Base-by-base conservation (phyloP, 2,113 vertebrate species). In the Pampusana beccarii region DNA sequence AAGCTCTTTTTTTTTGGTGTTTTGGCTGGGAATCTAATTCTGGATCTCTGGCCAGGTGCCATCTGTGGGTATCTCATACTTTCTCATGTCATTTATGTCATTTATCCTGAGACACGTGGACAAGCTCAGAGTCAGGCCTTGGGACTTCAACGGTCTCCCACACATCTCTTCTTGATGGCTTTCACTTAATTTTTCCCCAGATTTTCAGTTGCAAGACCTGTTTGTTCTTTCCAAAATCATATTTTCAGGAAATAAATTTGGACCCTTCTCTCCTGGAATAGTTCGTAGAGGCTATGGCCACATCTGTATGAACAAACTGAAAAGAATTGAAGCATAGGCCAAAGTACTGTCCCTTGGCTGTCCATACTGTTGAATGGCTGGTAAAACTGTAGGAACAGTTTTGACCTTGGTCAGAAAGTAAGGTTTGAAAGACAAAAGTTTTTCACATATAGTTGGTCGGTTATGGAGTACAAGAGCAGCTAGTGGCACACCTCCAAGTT, bases 401-500 rank as follows among this genome's bases (percentile, higher is more conserved):
- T 83, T 53, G 42, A 5, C 11, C 13, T 88, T 21, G 8, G 14
- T 65, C n/a, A 73, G 40, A 80, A 69, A 50, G 12, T 5, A 5
- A 5, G 10, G 7, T 11, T 56, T 69, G 87, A 83, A 86, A 46
- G 33, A 60, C 5, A 24, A 77, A 92, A 77, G 10, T 2, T 24
- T 75, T 56, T 92, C 82, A 16, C 6, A 33, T 51, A 6, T 10
- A 23, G 10, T 24, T 83, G 46, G 29, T 31, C 31, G 36, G 10
- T 34, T 40, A 53, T 6, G 14, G 26, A 69, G 20, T 9, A 14
- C 34, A 82, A 93, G 7, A 60, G 1, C 10, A 34, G 21, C 11
- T 60, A 25, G 4, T 34, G 13, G 20, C 26, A 40, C 19, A 4
- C 9, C 31, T 18, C 21, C 0, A 0, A 58, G 16, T 20, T 58